These are phyloP conservation scores for Belgica antarctica DNA, from an alignment of 2,888 invertebrate genomes.

Conservation along the genomic window DNA sequence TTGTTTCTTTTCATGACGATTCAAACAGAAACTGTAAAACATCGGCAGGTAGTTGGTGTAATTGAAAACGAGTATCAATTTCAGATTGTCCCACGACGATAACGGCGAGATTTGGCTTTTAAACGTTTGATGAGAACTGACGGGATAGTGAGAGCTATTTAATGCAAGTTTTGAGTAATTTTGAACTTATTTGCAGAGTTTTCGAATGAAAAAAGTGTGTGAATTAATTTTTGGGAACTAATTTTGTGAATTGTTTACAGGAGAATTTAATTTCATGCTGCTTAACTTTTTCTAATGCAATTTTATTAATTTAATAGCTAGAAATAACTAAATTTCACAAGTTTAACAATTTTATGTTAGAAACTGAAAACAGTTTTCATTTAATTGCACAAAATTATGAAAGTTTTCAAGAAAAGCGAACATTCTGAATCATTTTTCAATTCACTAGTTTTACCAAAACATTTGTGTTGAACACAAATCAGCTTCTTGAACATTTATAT, in stretches of 20 bases:
- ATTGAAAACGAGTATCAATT: slow-evolving; percentile 36
- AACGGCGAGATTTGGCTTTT: neutral
- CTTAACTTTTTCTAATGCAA: neutral
- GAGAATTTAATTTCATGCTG: neutral
- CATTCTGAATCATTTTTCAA: slow-evolving; percentile 15
- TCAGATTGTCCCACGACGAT: slow-evolving; percentile 40
- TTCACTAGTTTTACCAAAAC: neutral
- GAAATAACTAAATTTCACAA: no score
- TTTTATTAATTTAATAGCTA: no score
- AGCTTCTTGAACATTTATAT: neutral
- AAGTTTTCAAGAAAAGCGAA: neutral
- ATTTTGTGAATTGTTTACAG: no score
- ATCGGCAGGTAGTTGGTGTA: slow-evolving; percentile 39
- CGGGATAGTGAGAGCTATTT: no score
- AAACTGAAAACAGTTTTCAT: slow-evolving; percentile 6
- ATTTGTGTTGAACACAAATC: neutral
- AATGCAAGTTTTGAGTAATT: no score
- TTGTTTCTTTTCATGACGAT: neutral
- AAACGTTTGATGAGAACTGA: no score
- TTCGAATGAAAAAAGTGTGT: no score
- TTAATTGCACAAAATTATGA: neutral
- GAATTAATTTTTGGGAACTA: no score
- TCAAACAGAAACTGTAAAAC: neutral
- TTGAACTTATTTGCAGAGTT: no score
- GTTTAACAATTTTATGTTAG: neutral